Conservation (phyloP, 2,888 invertebrate genomes). For the Argyresthia goedartella region DNA sequence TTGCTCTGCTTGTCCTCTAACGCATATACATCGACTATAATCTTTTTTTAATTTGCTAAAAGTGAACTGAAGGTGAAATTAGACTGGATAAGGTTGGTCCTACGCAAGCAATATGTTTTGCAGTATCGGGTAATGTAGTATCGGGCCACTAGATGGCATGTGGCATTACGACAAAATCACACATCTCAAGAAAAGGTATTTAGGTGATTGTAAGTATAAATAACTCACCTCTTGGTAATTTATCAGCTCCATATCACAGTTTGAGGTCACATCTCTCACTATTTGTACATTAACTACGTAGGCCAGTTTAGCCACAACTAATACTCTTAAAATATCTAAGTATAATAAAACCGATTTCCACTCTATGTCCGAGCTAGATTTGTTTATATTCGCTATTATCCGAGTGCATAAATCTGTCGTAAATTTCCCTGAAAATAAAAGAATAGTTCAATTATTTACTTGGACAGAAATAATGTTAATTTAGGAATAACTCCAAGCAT, state of each 20-base stretch:
- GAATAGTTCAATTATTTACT: background rate
- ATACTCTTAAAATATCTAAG: conserved; percentile 43
- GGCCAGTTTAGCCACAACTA: conserved; percentile 48
- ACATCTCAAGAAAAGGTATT: too few relatives aligned
- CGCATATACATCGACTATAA: too few relatives aligned
- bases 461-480: background rate
- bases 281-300: conserved; percentile 62
- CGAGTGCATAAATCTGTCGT: conserved; percentile 41
- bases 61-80: too few relatives aligned
- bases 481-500: too few relatives aligned
- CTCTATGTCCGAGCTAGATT: conserved; percentile 41
- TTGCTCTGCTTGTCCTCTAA: too few relatives aligned
- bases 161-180: too few relatives aligned
- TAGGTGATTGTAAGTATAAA: too few relatives aligned
- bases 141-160: too few relatives aligned
- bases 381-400: conserved; percentile 42
- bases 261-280: conserved; percentile 42
- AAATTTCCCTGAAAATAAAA: conserved; percentile 47
- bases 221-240: conserved; percentile 51
- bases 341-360: conserved; percentile 46
- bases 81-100: too few relatives aligned
- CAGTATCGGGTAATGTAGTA: too few relatives aligned
- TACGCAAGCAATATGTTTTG: too few relatives aligned
- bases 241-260: conserved; percentile 51
- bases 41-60: too few relatives aligned